Percentiles rank a stretch among this genome's conserved stretches.
Evolutionary conservation across 2,113 vertebrate genomes (phyloP).

Genomic region (Alaudala cheleensis): DNA sequence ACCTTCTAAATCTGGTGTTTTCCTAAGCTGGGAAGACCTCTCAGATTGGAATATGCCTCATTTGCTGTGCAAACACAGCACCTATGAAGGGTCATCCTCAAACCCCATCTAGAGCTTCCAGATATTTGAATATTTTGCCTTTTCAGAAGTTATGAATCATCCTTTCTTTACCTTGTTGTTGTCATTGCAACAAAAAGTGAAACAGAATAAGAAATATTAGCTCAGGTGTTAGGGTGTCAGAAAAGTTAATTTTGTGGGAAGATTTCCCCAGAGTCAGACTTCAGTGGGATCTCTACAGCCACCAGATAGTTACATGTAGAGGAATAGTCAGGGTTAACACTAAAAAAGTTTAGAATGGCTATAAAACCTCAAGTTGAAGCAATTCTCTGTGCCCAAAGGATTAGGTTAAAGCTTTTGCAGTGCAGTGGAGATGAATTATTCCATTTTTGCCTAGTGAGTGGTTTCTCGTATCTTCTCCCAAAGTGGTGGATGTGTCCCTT

Average conservation of each 20-base stretch:
- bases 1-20: neutral
- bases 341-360: neutral
- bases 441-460: neutral
- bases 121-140: neutral
- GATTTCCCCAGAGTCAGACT: neutral
- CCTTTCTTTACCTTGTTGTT: neutral
- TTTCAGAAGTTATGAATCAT: neutral
- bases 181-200: neutral
- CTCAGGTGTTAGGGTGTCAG: neutral
- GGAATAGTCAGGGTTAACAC: slow-evolving; percentile 1
- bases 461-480: slow-evolving; percentile 24
- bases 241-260: neutral
- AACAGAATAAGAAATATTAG: neutral
- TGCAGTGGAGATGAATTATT: neutral
- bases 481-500: neutral
- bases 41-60: neutral
- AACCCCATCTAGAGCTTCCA: neutral
- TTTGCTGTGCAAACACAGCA: neutral
- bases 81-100: neutral
- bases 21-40: neutral
- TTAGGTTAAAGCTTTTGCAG: neutral
- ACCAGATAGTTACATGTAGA: neutral
- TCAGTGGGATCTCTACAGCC: neutral
- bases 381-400: neutral
- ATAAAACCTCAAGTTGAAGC: neutral